phyloP scores from a whole-genome alignment of 2,113 vertebrate species.

The Crotalus tigris region DNA sequence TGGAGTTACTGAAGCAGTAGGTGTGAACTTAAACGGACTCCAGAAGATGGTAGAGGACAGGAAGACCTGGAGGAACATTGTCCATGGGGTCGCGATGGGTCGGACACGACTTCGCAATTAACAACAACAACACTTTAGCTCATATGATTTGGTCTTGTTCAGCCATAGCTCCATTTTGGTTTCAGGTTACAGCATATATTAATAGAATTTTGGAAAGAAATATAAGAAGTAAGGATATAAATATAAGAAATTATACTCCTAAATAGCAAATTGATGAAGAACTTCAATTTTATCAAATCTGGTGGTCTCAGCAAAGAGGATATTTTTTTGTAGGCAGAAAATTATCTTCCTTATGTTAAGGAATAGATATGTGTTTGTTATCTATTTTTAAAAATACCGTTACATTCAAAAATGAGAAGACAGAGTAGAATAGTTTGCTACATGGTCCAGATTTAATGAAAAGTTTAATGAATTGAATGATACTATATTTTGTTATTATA shows the following conservation, averaged over 20 bases:
- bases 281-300: not conserved
- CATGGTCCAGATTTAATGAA: not conserved
- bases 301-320: not conserved
- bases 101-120: too few species aligned
- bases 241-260: not conserved
- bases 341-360: not conserved
- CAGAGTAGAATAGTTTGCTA: not conserved
- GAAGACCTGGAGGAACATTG: too few species aligned
- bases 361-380: not conserved
- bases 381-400: not conserved
- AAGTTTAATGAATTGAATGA: not conserved
- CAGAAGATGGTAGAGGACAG: too few species aligned
- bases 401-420: not conserved
- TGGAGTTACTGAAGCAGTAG: too few species aligned
- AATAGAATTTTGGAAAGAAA: not conserved
- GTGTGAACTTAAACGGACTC: too few species aligned
- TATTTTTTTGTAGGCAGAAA: not conserved
- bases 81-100: not conserved
- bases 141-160: not conserved
- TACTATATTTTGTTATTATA: not conserved
- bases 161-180: not conserved
- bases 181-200: not conserved
- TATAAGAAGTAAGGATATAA: not conserved
- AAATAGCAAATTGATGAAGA: not conserved
- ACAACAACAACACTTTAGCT: not conserved